These are phyloP conservation scores for Oreochromis mossambicus DNA, from an alignment of 2,797 vertebrate genomes.

Conservation along the genomic window DNA sequence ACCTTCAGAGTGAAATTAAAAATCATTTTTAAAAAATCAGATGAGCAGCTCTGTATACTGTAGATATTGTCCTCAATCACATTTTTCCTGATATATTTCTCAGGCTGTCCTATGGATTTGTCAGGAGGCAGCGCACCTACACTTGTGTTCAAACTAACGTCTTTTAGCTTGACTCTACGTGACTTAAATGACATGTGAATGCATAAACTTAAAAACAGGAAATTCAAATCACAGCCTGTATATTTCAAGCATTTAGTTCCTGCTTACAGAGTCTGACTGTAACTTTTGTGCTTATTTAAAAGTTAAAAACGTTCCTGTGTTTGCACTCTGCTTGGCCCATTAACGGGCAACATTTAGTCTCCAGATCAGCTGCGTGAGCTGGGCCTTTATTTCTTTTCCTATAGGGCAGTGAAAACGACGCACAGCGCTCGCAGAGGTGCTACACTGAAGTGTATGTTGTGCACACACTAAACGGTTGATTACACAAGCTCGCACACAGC, in stretches of 20 bases:
- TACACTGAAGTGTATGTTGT: not conserved
- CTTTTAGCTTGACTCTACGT: not conserved
- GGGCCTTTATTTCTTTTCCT: not conserved
- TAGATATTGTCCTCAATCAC: not conserved
- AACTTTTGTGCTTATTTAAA: not conserved
- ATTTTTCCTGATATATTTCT: not conserved
- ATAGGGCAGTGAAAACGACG: not conserved
- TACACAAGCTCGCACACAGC: not conserved
- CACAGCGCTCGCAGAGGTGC: not conserved
- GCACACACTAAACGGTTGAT: not conserved
- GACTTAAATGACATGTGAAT: not conserved
- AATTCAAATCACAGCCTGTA: not conserved
- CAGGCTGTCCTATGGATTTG: not conserved
- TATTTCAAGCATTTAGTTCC: not conserved
- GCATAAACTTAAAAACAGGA: not conserved
- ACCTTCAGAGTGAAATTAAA: not conserved
- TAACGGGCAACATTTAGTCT: not conserved
- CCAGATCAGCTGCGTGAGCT: not conserved
- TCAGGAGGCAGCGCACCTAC: not conserved
- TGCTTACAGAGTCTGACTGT: not conserved
- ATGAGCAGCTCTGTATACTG: not conserved
- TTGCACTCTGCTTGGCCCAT: not conserved
- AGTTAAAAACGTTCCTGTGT: not conserved
- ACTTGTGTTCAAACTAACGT: not conserved
- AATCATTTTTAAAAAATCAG: not conserved